Evolutionary conservation across 2,888 invertebrate genomes (phyloP).

Genomic region (Lithophane ornitopus): DNA sequence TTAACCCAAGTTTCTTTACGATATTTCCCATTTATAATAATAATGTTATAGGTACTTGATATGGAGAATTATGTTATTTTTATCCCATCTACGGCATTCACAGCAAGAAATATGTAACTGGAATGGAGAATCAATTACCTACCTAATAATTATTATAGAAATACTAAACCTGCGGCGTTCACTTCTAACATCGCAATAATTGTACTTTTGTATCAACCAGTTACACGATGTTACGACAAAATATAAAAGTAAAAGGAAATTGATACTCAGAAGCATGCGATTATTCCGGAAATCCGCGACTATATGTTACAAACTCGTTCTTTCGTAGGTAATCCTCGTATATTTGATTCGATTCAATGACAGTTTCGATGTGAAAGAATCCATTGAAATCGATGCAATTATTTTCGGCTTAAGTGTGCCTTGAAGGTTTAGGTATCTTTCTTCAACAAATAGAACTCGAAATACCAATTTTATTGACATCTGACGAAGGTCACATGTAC

Average conservation of each 20-base stretch:
- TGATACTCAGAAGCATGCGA: slow-evolving; percentile 51
- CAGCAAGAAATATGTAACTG: not conserved
- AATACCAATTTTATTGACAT: slow-evolving; percentile 20
- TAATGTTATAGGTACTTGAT: not conserved
- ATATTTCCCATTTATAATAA: not conserved
- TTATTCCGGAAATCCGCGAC: slow-evolving; percentile 55
- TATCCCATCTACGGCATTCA: not conserved
- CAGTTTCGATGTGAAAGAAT: slow-evolving; percentile 25
- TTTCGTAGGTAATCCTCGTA: slow-evolving; percentile 32
- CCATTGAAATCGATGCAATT: slow-evolving; percentile 42
- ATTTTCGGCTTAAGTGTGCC: slow-evolving; percentile 40
- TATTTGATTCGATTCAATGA: slow-evolving; percentile 46
- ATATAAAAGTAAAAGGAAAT: slow-evolving; percentile 56
- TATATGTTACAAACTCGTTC: slow-evolving; percentile 35
- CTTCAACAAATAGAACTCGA: slow-evolving; percentile 15
- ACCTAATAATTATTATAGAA: not conserved
- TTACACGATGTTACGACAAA: slow-evolving; percentile 23
- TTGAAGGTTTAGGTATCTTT: slow-evolving; percentile 1
- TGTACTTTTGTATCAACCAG: slow-evolving; percentile 12
- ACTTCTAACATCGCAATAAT: not conserved
- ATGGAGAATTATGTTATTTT: not conserved
- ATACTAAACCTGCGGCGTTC: too few species aligned
- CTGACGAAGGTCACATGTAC: not conserved
- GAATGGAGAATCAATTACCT: not conserved
- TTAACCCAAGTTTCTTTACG: not conserved